phyloP scores from a whole-genome alignment of 2,888 invertebrate species.

The Sesamia inferens region DNA sequence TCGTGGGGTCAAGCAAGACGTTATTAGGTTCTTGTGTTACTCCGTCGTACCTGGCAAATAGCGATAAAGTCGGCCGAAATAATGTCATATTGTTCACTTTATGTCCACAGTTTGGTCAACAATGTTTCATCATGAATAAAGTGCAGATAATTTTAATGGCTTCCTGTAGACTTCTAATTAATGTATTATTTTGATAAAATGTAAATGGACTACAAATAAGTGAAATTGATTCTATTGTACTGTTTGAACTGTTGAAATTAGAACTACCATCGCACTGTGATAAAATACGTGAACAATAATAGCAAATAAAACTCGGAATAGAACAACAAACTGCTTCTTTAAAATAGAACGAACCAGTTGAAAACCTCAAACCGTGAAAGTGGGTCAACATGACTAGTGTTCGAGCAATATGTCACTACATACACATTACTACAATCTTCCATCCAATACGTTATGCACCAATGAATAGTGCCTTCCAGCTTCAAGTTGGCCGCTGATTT shows the following conservation, averaged over 20 bases:
- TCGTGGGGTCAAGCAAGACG: conserved; percentile 10
- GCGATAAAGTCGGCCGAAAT: neutral
- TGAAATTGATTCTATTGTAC: neutral
- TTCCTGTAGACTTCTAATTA: neutral
- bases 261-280: neutral
- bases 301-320: neutral
- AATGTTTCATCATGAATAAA: neutral
- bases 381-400: conserved; percentile 41
- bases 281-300: neutral
- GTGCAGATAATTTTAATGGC: neutral
- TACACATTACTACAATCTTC: conserved; percentile 55
- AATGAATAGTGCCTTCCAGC: conserved; percentile 20
- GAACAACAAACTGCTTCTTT: conserved; percentile 18
- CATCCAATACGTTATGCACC: conserved; percentile 37
- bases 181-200: neutral
- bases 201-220: neutral
- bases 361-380: conserved; percentile 39
- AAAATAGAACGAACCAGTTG: conserved; percentile 24
- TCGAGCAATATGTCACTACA: conserved; percentile 49
- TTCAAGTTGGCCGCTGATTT: conserved; percentile 40
- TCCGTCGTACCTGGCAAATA: conserved; percentile 1
- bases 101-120: neutral
- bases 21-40: conserved; percentile 1
- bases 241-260: neutral
- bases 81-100: conserved; percentile 5